Percentiles rank a stretch among this genome's conserved stretches.
phyloP scores from a whole-genome alignment of 2,113 vertebrate species.

The Nanorana parkeri region DNA sequence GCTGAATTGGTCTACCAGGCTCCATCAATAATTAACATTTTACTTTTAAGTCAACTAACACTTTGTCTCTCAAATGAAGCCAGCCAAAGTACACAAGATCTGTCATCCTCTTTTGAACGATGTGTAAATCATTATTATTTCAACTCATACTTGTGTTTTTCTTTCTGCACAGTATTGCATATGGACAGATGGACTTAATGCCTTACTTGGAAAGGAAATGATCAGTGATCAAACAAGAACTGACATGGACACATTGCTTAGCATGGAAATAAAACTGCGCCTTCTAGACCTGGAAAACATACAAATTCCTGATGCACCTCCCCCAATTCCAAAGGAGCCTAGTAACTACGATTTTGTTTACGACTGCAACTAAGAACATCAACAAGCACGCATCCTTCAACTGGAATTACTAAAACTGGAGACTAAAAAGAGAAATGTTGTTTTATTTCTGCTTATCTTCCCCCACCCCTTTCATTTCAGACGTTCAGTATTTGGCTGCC shows the following conservation, averaged over 20 bases:
- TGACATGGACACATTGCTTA: slow-evolving; percentile 95
- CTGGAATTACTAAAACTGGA: slow-evolving; percentile 75
- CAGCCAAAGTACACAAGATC: too few species aligned
- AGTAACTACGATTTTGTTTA: slow-evolving; percentile 99
- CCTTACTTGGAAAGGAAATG: slow-evolving; percentile 97
- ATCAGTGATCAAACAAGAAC: slow-evolving; percentile 93
- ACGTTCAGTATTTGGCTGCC: background rate
- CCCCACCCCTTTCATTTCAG: background rate
- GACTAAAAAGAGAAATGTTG: slow-evolving; percentile 19
- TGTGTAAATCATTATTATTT: too few species aligned
- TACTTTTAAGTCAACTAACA: too few species aligned
- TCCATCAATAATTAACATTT: too few species aligned
- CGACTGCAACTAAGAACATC: slow-evolving; percentile 90
- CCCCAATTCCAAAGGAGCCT: slow-evolving; percentile 98
- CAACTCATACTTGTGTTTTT: background rate
- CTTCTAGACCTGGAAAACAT: slow-evolving; percentile 98
- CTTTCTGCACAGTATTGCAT: slow-evolving; percentile 86
- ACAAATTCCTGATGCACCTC: slow-evolving; percentile 96
- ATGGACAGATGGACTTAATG: slow-evolving; percentile 97
- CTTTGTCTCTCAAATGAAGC: too few species aligned
- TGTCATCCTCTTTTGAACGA: too few species aligned
- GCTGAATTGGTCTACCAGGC: too few species aligned
- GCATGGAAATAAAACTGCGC: slow-evolving; percentile 99
- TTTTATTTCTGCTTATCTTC: background rate
- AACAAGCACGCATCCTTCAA: slow-evolving; percentile 64